A percentile compares a stretch with the other conserved stretches of the same genome.
These are phyloP conservation scores for Hirundichthys speculiger DNA, from an alignment of 2,113 vertebrate species.

Conservation along the genomic window DNA sequence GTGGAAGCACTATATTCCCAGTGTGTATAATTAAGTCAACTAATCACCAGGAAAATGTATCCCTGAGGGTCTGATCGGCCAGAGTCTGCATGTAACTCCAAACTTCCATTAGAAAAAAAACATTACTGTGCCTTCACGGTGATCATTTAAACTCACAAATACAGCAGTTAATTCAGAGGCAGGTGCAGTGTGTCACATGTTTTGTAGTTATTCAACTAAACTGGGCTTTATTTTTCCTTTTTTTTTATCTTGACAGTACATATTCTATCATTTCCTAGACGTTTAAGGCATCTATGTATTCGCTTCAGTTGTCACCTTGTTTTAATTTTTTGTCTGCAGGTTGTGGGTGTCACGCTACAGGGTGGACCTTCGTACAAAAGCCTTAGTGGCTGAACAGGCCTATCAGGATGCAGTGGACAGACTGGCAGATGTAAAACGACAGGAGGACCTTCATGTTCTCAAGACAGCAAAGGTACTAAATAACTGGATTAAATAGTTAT, in stretches of 20 bases:
- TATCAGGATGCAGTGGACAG: slow-evolving; percentile 86
- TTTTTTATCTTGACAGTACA: background rate
- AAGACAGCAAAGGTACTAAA: slow-evolving; percentile 74
- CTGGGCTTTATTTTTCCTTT: background rate
- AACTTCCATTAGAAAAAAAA: slow-evolving; percentile 2
- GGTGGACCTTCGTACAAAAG: slow-evolving; percentile 68
- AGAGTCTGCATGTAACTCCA: slow-evolving; percentile 22
- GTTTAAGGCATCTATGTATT: background rate
- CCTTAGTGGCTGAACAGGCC: slow-evolving; percentile 69
- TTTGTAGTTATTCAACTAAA: no score
- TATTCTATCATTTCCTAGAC: no score
- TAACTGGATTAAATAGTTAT: background rate
- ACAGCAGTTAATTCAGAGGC: background rate
- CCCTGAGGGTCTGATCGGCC: slow-evolving; percentile 48
- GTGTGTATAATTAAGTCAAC: slow-evolving; percentile 53
- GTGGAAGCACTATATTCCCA: slow-evolving; percentile 41
- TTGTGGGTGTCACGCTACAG: slow-evolving; percentile 88
- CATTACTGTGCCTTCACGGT: slow-evolving; percentile 10
- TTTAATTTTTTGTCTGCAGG: slow-evolving; percentile 66
- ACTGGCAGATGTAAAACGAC: slow-evolving; percentile 84
- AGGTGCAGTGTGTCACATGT: background rate
- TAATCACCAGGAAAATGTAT: slow-evolving; percentile 53
- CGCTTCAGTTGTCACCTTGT: background rate
- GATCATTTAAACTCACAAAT: slow-evolving; percentile 37
- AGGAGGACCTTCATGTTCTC: slow-evolving; percentile 85